phyloP scores from a whole-genome alignment of 2,888 invertebrate genomes.

The Drosophila putrida region DNA sequence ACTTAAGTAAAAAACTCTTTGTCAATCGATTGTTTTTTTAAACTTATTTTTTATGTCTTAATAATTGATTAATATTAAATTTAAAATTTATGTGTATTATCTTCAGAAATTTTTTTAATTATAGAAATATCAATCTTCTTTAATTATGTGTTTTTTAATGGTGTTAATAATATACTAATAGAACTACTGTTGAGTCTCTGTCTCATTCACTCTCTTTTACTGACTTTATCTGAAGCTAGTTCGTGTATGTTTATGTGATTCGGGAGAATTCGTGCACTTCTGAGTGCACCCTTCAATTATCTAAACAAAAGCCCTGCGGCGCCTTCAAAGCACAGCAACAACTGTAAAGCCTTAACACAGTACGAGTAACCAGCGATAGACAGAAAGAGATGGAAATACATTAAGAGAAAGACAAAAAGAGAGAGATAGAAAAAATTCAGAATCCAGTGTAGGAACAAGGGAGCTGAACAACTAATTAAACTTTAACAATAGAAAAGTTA shows the following conservation, averaged over 20 bases:
- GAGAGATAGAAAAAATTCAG: slow-evolving; percentile 16
- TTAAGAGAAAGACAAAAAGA: neutral
- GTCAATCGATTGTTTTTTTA: no score
- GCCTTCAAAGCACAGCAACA: slow-evolving; percentile 49
- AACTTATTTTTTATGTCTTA: no score
- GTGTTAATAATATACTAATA: no score
- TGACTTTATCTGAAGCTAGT: slow-evolving; percentile 10
- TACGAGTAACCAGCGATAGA: slow-evolving; percentile 4
- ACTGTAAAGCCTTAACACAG: neutral
- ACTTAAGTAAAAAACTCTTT: no score
- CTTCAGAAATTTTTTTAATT: no score
- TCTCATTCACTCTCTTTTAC: neutral
- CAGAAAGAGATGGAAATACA: slow-evolving; percentile 11
- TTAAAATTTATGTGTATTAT: no score
- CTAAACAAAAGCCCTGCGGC: slow-evolving; percentile 52
- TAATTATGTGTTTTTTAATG: neutral
- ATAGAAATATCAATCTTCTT: no score
- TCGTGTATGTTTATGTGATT: slow-evolving; percentile 34
- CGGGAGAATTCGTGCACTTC: slow-evolving; percentile 24
- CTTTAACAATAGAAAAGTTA: slow-evolving; percentile 76
- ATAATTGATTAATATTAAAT: no score
- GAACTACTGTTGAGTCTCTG: no score
- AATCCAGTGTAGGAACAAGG: slow-evolving; percentile 31
- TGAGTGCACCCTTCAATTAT: slow-evolving; percentile 55
- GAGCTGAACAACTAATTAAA: slow-evolving; percentile 75